Evolutionary conservation across 2,113 vertebrate species (phyloP).

Genomic region (Phaethon lepturus): DNA sequence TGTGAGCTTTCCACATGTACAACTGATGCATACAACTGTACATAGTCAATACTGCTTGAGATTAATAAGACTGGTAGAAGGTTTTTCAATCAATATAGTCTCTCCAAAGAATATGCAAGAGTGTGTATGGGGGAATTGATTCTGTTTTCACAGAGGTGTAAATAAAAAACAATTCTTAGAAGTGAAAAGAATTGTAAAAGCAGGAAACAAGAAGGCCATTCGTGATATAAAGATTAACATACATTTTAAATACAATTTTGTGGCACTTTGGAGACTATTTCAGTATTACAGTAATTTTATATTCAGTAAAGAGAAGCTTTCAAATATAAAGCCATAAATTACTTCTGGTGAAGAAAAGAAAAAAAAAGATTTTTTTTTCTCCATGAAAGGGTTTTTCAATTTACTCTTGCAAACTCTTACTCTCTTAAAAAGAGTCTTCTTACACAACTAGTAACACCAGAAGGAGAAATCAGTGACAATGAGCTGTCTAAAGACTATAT

Average conservation of each 20-base stretch:
- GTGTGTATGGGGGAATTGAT: not conserved
- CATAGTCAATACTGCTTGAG: constrained; percentile 51
- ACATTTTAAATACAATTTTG: constrained; percentile 21
- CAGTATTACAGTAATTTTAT: constrained; percentile 13
- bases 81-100: constrained; percentile 48
- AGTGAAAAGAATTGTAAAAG: not conserved
- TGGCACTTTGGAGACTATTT: constrained; percentile 35
- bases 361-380: accelerated
- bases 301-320: constrained; percentile 34
- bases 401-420: not conserved
- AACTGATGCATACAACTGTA: constrained; percentile 36
- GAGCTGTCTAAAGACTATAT: not conserved
- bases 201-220: not conserved
- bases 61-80: constrained; percentile 58
- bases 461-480: not conserved
- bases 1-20: constrained; percentile 36
- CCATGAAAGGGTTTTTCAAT: not conserved
- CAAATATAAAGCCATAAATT: constrained; percentile 1
- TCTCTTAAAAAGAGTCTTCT: not conserved
- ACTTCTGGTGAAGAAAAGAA: not conserved
- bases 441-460: not conserved
- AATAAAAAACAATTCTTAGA: constrained; percentile 26
- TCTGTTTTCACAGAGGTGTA: constrained; percentile 36
- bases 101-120: constrained; percentile 39
- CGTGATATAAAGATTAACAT: constrained; percentile 32